Base-by-base conservation (phyloP, 2,113 vertebrate species). In the Lamprologus callipterus region DNA sequence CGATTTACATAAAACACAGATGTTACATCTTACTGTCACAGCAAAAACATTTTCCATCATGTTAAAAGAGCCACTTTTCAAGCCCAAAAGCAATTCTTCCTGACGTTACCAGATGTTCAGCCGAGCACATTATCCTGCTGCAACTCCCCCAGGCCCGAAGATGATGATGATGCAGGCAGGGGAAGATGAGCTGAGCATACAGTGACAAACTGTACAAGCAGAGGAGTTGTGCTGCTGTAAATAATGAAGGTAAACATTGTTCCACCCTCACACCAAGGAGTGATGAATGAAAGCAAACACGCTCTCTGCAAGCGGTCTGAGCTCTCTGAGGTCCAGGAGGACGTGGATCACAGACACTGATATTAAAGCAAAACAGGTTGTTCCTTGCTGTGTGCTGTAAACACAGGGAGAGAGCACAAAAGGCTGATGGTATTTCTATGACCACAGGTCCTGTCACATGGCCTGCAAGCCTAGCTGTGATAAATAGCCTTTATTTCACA, bases 101-200 rank as follows among this genome's bases (percentile, higher is more conserved):
- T 63, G 86, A 94, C 92, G 85, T 81, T 14, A 92, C 85, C 92
- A 94, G 92, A 94, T 95, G 93, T 87, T 91, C 33, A 63, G 84
- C 80, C 5, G 9, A 84, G 60, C 57, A 45, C 81, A 60, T 80
- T 45, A 57, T 68, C 85, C 55, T 45, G 4, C 63, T 57, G 84
- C 16, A 79, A 90, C 80, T 54, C 75, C 60, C 57, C 53, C 4
- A 10, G 82, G 45, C 70, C 26, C 8, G 37, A 37, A 35, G 65
- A 73, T 42, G 37, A 70, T 42, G 65, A 70, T 65, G 57, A 85
- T 68, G 51, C 49, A 79, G 40, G 83, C 54, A 19, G 47, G 51
- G 51, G 55, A 80, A 73, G 73, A 78, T 57, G 35, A 60, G 60
- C 51, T 10, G 81, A 33, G 79, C 60, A 86, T 19, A 58, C 54